phyloP scores from a whole-genome alignment of 30 jellyfish, hydroid and myxozoan genomes.

The Aurelia aurita region DNA sequence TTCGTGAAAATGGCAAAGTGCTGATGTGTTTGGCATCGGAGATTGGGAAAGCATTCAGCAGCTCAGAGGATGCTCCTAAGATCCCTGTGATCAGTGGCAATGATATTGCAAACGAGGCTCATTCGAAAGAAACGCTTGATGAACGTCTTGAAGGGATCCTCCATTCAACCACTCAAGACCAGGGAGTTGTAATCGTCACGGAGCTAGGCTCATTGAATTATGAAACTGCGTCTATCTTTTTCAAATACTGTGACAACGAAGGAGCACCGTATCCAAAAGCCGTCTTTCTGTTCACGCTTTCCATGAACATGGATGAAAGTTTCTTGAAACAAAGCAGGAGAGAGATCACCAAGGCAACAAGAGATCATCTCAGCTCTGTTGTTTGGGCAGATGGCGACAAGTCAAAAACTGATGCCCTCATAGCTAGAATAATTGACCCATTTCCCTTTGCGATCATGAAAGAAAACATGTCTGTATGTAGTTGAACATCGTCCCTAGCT shows the following conservation, averaged over 20 bases:
- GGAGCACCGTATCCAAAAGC: slow-evolving; percentile 69
- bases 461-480: slow-evolving; percentile 21
- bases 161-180: not conserved
- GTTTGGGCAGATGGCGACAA: slow-evolving; percentile 61
- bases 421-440: slow-evolving; percentile 59
- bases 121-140: slow-evolving; percentile 34
- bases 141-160: not conserved
- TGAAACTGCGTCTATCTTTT: slow-evolving; percentile 53
- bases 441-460: slow-evolving; percentile 37
- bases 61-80: not conserved
- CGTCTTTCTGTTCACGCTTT: slow-evolving; percentile 38
- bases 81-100: slow-evolving; percentile 28
- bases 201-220: slow-evolving; percentile 39
- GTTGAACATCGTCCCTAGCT: not conserved
- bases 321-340: slow-evolving; percentile 1
- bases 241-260: slow-evolving; percentile 68
- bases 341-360: slow-evolving; percentile 39
- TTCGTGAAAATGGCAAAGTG: slow-evolving; percentile 24
- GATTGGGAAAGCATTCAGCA: slow-evolving; percentile 34
- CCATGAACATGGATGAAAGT: slow-evolving; percentile 12
- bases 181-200: slow-evolving; percentile 21
- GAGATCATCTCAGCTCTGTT: slow-evolving; percentile 35
- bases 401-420: slow-evolving; percentile 46
- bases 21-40: slow-evolving; percentile 36
- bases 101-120: slow-evolving; percentile 27